phyloP scores from a whole-genome alignment of 1,140 invertebrate species.

The Pentalonia nigronervosa region DNA sequence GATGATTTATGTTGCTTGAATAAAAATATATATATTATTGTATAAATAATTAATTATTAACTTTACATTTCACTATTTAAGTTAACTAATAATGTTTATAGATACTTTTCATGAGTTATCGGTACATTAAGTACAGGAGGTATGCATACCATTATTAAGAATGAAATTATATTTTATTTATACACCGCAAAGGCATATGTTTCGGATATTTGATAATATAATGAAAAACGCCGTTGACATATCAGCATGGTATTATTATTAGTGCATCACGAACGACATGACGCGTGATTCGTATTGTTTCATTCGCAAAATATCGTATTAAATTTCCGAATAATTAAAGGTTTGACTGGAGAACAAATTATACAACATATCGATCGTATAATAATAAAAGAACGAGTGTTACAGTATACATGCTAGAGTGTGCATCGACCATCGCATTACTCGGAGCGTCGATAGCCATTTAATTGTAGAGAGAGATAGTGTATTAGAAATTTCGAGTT shows the following conservation, averaged over 20 bases:
- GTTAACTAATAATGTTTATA: neutral
- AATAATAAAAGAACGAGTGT: neutral
- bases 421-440: no score
- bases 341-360: neutral
- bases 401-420: no score
- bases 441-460: no score
- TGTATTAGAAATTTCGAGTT: neutral
- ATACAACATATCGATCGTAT: neutral
- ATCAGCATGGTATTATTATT: neutral
- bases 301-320: neutral
- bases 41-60: no score
- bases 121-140: neutral
- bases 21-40: no score
- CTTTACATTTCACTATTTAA: neutral
- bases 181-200: neutral
- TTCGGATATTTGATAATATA: neutral
- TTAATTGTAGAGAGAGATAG: neutral
- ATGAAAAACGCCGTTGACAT: neutral
- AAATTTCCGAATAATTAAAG: neutral
- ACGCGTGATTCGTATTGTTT: neutral
- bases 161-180: neutral
- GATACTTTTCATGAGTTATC: neutral
- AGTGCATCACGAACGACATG: neutral
- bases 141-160: neutral
- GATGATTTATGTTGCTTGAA: no score